A percentile compares a stretch with the other conserved stretches of the same genome.
Conservation (phyloP, 2,888 invertebrate species). For the Plagodis dolabraria region DNA sequence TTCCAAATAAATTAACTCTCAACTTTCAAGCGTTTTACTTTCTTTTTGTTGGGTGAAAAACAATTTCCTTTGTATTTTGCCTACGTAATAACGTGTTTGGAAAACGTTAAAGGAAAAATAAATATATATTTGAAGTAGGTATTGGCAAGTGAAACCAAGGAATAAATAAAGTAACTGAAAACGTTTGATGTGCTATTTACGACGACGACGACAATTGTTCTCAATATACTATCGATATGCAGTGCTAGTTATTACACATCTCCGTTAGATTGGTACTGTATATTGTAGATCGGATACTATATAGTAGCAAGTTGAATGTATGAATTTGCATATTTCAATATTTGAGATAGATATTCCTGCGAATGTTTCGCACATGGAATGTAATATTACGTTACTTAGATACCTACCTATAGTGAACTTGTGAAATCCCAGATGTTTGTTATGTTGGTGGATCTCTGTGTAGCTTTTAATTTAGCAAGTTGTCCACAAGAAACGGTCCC, state of each 20-base stretch:
- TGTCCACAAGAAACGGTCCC: conserved; percentile 52
- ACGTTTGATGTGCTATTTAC: conserved; percentile 3
- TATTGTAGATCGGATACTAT: not conserved
- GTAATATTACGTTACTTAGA: too few relatives aligned
- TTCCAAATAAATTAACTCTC: conserved; percentile 83
- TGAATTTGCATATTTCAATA: conserved; percentile 34
- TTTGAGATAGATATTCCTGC: conserved; percentile 14
- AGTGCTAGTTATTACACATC: not conserved
- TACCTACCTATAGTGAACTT: conserved; percentile 1
- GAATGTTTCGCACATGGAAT: conserved; percentile 1
- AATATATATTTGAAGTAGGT: conserved; percentile 43
- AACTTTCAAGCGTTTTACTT: conserved; percentile 80
- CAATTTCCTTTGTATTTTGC: conserved; percentile 77
- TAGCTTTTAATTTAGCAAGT: conserved; percentile 55
- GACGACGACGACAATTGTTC: conserved; percentile 10
- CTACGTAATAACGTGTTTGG: conserved; percentile 58
- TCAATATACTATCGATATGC: conserved; percentile 16
- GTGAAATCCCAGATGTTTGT: conserved; percentile 20
- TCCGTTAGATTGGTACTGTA: too few relatives aligned
- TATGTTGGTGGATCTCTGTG: conserved; percentile 34
- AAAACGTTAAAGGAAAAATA: conserved; percentile 47
- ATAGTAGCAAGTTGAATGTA: conserved; percentile 4
- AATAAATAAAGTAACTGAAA: too few relatives aligned
- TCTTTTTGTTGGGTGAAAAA: conserved; percentile 73
- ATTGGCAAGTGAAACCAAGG: conserved; percentile 32